A percentile compares a stretch with the other conserved stretches of the same genome.
These are phyloP conservation scores for Halictus ligatus DNA, from an alignment of 2,888 invertebrate species.

Conservation along the genomic window DNA sequence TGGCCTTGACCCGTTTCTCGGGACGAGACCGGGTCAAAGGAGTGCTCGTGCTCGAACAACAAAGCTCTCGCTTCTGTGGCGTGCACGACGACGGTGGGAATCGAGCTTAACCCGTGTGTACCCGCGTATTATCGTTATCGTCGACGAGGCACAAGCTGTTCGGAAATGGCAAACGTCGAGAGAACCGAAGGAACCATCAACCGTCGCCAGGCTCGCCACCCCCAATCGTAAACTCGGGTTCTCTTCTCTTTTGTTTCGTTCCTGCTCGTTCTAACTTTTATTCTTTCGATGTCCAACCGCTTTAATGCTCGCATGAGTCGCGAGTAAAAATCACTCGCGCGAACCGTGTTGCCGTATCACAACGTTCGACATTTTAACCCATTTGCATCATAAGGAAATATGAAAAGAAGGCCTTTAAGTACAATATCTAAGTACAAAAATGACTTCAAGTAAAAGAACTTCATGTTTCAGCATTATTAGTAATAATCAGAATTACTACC, in stretches of 20 bases:
- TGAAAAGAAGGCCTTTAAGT: no score
- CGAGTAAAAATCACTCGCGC: background rate
- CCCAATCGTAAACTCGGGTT: background rate
- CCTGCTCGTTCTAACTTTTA: background rate
- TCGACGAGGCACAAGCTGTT: background rate
- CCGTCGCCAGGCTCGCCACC: background rate
- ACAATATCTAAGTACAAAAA: no score
- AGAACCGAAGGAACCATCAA: background rate
- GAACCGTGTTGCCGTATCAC: background rate
- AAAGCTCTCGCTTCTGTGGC: slow-evolving; percentile 19
- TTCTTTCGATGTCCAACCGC: background rate
- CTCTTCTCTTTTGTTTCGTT: background rate
- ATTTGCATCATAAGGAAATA: no score
- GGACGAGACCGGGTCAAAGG: slow-evolving; percentile 38
- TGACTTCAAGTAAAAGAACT: no score
- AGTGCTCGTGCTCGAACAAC: slow-evolving; percentile 45
- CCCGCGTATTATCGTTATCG: slow-evolving; percentile 41
- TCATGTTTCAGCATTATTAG: no score
- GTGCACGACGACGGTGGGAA: background rate
- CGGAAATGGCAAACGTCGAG: slow-evolving; percentile 27
- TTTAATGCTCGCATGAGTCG: background rate
- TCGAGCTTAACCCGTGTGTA: slow-evolving; percentile 15
- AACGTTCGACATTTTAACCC: background rate
- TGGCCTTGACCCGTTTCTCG: slow-evolving; percentile 64
- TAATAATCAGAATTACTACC: no score